Evolutionary conservation across 2,113 vertebrate species (phyloP).

Genomic region (Sphaerodactylus townsendi): DNA sequence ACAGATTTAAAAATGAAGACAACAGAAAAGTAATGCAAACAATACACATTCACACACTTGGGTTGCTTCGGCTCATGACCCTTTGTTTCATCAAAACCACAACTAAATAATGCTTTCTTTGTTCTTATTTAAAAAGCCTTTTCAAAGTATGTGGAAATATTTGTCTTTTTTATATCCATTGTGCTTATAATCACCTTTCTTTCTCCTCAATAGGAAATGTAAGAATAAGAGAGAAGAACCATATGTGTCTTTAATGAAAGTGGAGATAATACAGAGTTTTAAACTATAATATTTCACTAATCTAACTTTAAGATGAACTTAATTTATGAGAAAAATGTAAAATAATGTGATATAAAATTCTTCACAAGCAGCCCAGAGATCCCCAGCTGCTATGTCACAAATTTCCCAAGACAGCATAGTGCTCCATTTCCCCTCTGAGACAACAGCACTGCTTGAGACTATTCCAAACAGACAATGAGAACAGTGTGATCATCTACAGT

Average conservation of each 20-base stretch:
- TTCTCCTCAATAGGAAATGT: slow-evolving; percentile 11
- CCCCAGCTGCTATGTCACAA: neutral
- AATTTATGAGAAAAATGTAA: neutral
- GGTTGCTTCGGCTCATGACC: neutral
- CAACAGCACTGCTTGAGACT: neutral
- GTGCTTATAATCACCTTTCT: slow-evolving; percentile 20
- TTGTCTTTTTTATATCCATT: slow-evolving; percentile 42
- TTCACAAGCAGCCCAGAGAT: neutral
- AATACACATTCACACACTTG: neutral
- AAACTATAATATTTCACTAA: neutral
- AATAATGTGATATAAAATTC: neutral
- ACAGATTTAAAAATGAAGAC: neutral
- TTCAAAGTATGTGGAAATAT: slow-evolving; percentile 44
- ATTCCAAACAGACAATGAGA: neutral
- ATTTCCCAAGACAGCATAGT: neutral
- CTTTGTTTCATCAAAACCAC: slow-evolving; percentile 28
- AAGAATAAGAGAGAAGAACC: neutral
- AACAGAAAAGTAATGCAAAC: slow-evolving; percentile 24
- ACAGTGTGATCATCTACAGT: neutral
- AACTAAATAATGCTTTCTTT: slow-evolving; percentile 21
- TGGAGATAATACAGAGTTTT: neutral
- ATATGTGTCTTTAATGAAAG: neutral
- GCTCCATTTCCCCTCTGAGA: neutral
- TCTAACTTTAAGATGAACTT: neutral
- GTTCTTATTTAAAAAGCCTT: slow-evolving; percentile 40